A percentile compares a stretch with the other conserved stretches of the same genome.
Conservation (phyloP, 2,888 invertebrate genomes). For the Celastrina argiolus region DNA sequence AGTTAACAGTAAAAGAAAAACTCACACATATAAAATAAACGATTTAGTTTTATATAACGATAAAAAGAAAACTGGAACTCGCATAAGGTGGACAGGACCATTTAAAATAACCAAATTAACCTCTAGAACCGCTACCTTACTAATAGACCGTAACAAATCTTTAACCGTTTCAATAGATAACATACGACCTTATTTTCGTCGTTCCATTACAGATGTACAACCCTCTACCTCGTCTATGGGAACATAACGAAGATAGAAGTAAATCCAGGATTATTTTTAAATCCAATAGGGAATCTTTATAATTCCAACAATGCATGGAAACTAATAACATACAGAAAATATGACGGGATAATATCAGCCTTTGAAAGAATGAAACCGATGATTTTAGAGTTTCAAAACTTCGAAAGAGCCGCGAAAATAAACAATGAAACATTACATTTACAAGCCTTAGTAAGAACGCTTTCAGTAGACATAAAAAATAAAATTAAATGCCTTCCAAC, state of each 20-base stretch:
- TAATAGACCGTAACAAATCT: not conserved
- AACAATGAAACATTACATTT: not conserved
- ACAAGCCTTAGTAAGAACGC: not conserved
- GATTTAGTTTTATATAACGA: constrained; percentile 17
- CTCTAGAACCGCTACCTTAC: not conserved
- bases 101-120: constrained; percentile 15
- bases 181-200: too few species aligned
- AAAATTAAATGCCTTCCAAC: not conserved
- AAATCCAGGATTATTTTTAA: constrained; percentile 18
- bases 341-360: constrained; percentile 1
- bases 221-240: too few species aligned
- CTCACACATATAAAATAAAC: constrained; percentile 10
- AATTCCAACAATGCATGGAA: constrained; percentile 1
- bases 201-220: too few species aligned
- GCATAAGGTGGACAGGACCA: constrained; percentile 7
- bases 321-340: constrained; percentile 3
- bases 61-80: constrained; percentile 12
- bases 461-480: not conserved
- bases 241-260: too few species aligned
- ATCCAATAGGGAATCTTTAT: not conserved
- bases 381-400: too few species aligned
- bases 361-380: not conserved
- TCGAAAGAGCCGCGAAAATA: too few species aligned
- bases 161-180: too few species aligned
- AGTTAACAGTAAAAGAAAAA: constrained; percentile 22